These are phyloP conservation scores for Mycetomoellerius zeteki DNA, from an alignment of 1,140 invertebrate genomes.

Conservation along the genomic window DNA sequence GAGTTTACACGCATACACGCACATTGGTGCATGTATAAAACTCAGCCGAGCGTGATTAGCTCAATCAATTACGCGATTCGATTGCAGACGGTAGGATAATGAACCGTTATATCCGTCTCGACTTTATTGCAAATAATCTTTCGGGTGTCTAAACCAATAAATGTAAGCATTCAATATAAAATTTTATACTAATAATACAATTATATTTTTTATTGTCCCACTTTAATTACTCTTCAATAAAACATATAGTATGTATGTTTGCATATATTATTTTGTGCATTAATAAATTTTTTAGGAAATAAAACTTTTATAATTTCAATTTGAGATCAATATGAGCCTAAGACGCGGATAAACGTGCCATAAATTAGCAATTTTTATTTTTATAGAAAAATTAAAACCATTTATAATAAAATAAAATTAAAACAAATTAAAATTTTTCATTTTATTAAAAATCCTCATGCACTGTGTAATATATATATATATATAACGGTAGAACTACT, in stretches of 20 bases:
- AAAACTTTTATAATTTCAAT: background rate
- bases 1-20: background rate
- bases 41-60: slow-evolving; percentile 27
- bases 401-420: too few species aligned
- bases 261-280: background rate
- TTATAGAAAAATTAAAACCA: background rate
- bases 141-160: background rate
- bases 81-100: slow-evolving; percentile 50
- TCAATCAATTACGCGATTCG: slow-evolving; percentile 31
- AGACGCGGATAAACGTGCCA: background rate
- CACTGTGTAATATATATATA: too few species aligned
- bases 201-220: background rate
- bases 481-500: background rate
- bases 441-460: background rate
- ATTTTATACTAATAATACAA: background rate
- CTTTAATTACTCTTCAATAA: background rate
- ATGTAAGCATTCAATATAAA: slow-evolving; percentile 13
- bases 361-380: background rate
- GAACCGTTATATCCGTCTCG: background rate
- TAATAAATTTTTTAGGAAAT: background rate
- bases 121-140: background rate
- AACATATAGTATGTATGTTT: too few species aligned
- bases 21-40: slow-evolving; percentile 5
- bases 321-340: background rate
- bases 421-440: too few species aligned